Evolutionary conservation across 2,797 vertebrate genomes (phyloP).

Genomic region (Pelobates cultripes): DNA sequence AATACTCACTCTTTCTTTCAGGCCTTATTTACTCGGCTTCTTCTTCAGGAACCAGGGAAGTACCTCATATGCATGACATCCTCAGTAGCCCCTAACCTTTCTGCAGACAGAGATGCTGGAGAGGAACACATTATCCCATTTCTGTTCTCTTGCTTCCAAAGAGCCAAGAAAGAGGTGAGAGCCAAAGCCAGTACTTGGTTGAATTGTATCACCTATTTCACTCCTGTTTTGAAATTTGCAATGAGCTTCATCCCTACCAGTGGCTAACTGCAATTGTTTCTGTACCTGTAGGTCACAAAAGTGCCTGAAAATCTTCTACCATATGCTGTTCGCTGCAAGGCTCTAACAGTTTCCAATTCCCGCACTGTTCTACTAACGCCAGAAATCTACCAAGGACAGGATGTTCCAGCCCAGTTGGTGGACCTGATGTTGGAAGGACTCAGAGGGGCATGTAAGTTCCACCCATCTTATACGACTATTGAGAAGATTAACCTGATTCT

Average conservation of each 20-base stretch:
- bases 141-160: constrained; percentile 90
- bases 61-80: constrained; percentile 94
- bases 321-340: constrained; percentile 89
- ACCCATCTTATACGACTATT: neutral
- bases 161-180: constrained; percentile 92
- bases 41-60: constrained; percentile 90
- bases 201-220: neutral
- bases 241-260: neutral
- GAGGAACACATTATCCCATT: constrained; percentile 89
- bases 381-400: constrained; percentile 93
- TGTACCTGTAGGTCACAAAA: constrained; percentile 85
- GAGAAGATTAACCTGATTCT: no score
- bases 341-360: constrained; percentile 87
- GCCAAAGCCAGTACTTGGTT: neutral
- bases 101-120: constrained; percentile 93
- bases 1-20: constrained; percentile 57
- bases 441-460: constrained; percentile 83
- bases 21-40: constrained; percentile 91
- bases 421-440: constrained; percentile 90
- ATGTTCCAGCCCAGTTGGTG: constrained; percentile 90
- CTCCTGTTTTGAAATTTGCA: neutral
- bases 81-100: constrained; percentile 83
- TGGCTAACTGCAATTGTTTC: neutral
- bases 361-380: constrained; percentile 92
- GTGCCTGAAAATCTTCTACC: constrained; percentile 93